Conservation (phyloP, 30 jellyfish, hydroid and myxozoan species). For the Aurelia aurita region DNA sequence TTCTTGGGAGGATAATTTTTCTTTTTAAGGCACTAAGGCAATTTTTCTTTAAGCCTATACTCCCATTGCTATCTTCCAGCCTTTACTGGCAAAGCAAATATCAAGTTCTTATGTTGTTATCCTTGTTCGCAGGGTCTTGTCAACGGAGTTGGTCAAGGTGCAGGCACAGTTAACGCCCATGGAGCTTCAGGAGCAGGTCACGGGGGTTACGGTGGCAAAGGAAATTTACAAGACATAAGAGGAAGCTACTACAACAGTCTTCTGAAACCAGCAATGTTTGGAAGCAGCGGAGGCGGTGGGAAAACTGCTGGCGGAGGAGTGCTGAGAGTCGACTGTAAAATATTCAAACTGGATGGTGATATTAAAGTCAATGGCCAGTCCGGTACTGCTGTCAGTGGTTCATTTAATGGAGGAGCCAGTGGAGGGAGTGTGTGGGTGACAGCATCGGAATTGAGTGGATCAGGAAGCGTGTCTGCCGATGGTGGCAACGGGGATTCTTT, state of each 20-base stretch:
- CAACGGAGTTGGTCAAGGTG: conserved; percentile 63
- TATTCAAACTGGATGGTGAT: conserved; percentile 62
- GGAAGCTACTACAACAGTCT: conserved; percentile 61
- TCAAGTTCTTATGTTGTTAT: too few relatives aligned
- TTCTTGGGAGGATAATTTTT: too few relatives aligned
- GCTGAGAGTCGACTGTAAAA: conserved; percentile 16
- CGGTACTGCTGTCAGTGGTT: conserved; percentile 41
- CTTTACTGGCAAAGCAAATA: too few relatives aligned
- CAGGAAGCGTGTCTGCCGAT: conserved; percentile 50
- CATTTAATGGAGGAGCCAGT: conserved; percentile 68
- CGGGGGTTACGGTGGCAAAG: conserved; percentile 74
- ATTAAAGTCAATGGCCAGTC: conserved; percentile 67
- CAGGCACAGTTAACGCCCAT: conserved; percentile 47
- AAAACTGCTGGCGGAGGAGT: conserved; percentile 75
- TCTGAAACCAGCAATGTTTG: conserved; percentile 47
- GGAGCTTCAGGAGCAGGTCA: conserved; percentile 83
- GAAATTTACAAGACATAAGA: conserved; percentile 38
- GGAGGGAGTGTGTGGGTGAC: conserved; percentile 75
- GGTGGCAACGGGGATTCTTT: conserved; percentile 68
- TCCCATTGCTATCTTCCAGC: too few relatives aligned
- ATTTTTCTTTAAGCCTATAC: too few relatives aligned
- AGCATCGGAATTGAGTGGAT: conserved; percentile 17
- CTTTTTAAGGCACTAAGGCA: too few relatives aligned
- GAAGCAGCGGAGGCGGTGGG: conserved; percentile 73
- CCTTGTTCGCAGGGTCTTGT: conserved; percentile 27